These are phyloP conservation scores for Zoanthus sansibaricus DNA, from an alignment of 92 coral and sea anemone genomes.

Conservation along the genomic window DNA sequence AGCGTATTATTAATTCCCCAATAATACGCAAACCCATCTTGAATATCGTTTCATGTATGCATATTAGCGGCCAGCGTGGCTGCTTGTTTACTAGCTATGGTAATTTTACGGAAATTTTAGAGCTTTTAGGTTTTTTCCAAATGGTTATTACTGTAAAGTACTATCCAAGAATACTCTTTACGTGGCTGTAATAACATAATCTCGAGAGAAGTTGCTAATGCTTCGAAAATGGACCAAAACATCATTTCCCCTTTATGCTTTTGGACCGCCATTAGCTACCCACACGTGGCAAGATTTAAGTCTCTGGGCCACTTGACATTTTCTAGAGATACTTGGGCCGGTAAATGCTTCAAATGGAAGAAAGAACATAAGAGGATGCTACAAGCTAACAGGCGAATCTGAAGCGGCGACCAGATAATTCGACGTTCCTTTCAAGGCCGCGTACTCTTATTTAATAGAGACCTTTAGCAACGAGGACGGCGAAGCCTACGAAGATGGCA, in stretches of 20 bases:
- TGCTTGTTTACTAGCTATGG: not conserved
- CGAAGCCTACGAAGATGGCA: too few relatives aligned
- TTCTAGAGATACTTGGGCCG: not conserved
- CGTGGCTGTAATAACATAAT: too few relatives aligned
- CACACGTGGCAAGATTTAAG: slow-evolving; percentile 11
- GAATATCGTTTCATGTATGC: too few relatives aligned
- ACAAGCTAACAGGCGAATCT: not conserved
- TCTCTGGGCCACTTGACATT: too few relatives aligned
- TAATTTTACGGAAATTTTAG: not conserved
- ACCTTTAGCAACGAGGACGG: too few relatives aligned
- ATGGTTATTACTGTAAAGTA: not conserved
- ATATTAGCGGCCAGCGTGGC: not conserved
- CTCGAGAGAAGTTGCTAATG: not conserved
- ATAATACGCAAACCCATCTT: too few relatives aligned
- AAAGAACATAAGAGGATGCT: not conserved
- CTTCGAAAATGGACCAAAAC: not conserved
- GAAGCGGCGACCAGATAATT: not conserved
- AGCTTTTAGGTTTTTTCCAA: not conserved
- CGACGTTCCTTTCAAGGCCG: not conserved
- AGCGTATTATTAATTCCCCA: too few relatives aligned
- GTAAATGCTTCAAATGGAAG: not conserved
- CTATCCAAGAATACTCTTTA: not conserved
- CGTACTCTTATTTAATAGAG: not conserved
- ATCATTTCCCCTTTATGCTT: not conserved
- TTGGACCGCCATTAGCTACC: not conserved